Conservation (phyloP, 2,797 vertebrate genomes). For the Lacerta viridis region DNA sequence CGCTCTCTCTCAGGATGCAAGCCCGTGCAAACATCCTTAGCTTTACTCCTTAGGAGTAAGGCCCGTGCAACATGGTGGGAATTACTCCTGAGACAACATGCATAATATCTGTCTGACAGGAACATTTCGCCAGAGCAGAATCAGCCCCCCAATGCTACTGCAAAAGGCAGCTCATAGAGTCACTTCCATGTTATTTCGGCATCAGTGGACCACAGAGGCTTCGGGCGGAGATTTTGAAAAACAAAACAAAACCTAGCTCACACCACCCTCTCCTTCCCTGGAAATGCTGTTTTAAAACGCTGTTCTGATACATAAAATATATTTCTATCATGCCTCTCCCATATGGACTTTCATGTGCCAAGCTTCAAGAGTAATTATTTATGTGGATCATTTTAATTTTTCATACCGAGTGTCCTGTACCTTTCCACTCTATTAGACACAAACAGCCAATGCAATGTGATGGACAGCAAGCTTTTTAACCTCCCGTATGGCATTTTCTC, state of each 20-base stretch:
- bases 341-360: constrained; percentile 60
- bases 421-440: constrained; percentile 47
- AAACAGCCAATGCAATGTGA: constrained; percentile 20
- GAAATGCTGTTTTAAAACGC: constrained; percentile 36
- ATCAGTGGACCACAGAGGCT: constrained; percentile 41
- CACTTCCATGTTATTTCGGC: constrained; percentile 61
- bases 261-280: neutral
- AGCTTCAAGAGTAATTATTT: constrained; percentile 78
- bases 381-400: constrained; percentile 77
- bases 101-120: neutral
- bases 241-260: neutral
- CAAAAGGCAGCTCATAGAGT: constrained; percentile 42
- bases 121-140: neutral
- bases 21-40: neutral
- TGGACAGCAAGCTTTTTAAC: constrained; percentile 48
- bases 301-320: constrained; percentile 51
- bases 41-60: neutral
- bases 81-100: neutral
- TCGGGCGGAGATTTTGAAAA: constrained; percentile 23
- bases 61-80: neutral
- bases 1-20: neutral
- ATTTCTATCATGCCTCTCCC: constrained; percentile 50
- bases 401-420: constrained; percentile 61
- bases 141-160: neutral
- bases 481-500: constrained; percentile 48